A percentile compares a stretch with the other conserved stretches of the same genome.
These are phyloP conservation scores for Cepaea hortensis DNA, from an alignment of 2,888 invertebrate genomes.

Conservation along the genomic window DNA sequence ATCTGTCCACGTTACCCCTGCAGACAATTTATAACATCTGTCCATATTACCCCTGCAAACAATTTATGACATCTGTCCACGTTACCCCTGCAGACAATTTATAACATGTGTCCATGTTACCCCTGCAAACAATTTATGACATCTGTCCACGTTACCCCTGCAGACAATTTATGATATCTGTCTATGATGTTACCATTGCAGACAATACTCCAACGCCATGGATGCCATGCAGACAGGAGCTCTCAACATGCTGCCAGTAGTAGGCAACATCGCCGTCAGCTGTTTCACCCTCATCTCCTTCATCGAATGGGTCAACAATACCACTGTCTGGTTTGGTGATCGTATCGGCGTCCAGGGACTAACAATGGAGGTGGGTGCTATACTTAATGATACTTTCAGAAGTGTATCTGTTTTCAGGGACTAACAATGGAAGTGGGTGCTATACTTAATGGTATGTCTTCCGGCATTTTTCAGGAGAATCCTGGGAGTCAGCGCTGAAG, in stretches of 20 bases:
- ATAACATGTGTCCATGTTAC: no score
- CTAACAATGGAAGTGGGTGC: conserved; percentile 78
- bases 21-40: no score
- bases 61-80: no score
- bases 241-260: conserved; percentile 85
- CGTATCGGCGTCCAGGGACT: conserved; percentile 83
- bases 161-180: no score
- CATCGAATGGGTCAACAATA: conserved; percentile 88
- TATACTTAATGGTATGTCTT: conserved; percentile 43
- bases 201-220: conserved; percentile 87
- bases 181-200: conserved; percentile 72
- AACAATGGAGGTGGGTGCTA: conserved; percentile 77
- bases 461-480: conserved; percentile 63
- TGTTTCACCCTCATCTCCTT: conserved; percentile 93
- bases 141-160: no score
- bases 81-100: no score
- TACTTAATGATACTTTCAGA: conserved; percentile 64
- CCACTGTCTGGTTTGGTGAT: conserved; percentile 79
- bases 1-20: no score
- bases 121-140: no score
- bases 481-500: no score
- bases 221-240: conserved; percentile 96
- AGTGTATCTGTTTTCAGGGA: conserved; percentile 83
- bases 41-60: no score
- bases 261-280: conserved; percentile 92